These are phyloP conservation scores for Geotrypetes seraphini DNA, from an alignment of 2,797 vertebrate genomes.

Conservation along the genomic window DNA sequence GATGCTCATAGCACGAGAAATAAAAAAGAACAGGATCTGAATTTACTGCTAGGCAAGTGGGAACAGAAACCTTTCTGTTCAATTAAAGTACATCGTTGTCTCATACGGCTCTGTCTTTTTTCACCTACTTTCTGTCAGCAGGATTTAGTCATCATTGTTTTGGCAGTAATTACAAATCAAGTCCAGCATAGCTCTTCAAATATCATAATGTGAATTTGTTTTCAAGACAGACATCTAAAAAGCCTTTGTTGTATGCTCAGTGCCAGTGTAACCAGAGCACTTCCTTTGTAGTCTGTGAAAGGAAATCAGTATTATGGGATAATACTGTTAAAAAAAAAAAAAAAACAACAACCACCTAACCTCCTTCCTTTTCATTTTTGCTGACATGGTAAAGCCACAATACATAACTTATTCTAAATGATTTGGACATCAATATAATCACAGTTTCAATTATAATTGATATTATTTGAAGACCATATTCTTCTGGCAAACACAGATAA, in stretches of 20 bases:
- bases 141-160: conserved; percentile 22
- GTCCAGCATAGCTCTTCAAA: conserved; percentile 15
- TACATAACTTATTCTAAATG: no score
- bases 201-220: conserved; percentile 14
- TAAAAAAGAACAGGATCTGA: background rate
- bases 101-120: background rate
- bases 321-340: background rate
- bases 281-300: conserved; percentile 8
- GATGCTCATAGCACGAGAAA: conserved; percentile 7
- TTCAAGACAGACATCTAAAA: conserved; percentile 17
- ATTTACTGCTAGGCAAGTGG: conserved; percentile 6
- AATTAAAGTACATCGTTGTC: conserved; percentile 5
- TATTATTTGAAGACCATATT: no score
- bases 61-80: conserved; percentile 14
- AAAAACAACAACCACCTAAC: no score
- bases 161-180: conserved; percentile 24
- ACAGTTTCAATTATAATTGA: no score
- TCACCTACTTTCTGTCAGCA: conserved; percentile 10
- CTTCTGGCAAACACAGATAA: no score
- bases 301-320: conserved; percentile 1
- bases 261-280: conserved; percentile 2
- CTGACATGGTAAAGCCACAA: no score
- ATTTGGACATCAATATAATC: no score
- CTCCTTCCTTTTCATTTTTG: no score
- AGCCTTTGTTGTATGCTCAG: background rate